Percentiles rank a stretch among this genome's conserved stretches.
Evolutionary conservation across 2,797 vertebrate genomes (phyloP).

Genomic region (Amblyraja radiata): DNA sequence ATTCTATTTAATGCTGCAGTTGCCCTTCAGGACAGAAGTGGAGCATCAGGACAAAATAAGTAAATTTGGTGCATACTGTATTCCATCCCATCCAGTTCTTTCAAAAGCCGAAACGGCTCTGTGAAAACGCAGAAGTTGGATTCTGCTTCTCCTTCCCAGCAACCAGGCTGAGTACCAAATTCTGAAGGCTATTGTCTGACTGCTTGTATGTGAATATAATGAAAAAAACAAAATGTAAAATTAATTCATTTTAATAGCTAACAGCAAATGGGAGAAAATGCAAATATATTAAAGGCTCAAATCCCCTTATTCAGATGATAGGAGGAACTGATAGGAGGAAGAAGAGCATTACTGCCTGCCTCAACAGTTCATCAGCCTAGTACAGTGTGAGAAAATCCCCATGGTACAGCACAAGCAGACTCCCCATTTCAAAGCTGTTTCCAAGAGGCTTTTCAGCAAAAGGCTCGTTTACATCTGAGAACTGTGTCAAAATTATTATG

Average conservation of each 20-base stretch:
- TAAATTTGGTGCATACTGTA: no score
- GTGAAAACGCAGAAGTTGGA: not conserved
- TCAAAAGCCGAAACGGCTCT: not conserved
- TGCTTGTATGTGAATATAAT: not conserved
- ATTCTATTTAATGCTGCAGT: no score
- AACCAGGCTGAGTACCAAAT: not conserved
- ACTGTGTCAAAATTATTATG: not conserved
- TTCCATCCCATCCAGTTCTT: slow-evolving; percentile 5
- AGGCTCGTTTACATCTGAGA: not conserved
- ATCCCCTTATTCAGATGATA: not conserved
- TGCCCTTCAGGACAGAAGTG: no score
- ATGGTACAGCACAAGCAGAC: not conserved
- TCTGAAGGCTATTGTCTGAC: not conserved
- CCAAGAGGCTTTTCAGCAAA: not conserved
- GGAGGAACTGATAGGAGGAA: not conserved
- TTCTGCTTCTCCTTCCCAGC: not conserved
- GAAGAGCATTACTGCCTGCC: not conserved
- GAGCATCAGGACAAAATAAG: no score
- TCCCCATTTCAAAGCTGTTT: not conserved
- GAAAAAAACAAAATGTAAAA: not conserved
- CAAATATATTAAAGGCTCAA: not conserved
- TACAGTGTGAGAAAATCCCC: not conserved
- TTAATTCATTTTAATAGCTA: not conserved
- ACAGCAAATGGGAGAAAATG: not conserved
- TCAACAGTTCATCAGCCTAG: not conserved